Conservation (phyloP, 2,797 vertebrate species). For the Lacerta viridis region DNA sequence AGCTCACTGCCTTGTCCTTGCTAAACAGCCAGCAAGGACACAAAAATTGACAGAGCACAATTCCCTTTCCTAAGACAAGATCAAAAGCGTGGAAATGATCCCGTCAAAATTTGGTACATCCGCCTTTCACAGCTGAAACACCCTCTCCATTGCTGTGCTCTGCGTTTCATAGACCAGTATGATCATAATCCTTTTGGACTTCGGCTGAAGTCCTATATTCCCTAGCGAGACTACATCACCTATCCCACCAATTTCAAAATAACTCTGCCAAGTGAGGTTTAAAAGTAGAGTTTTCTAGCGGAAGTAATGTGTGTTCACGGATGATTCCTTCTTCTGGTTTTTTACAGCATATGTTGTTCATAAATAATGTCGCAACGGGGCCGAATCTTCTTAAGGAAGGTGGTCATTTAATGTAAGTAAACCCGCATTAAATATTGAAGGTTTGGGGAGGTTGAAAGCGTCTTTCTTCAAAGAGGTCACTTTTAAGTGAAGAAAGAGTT, state of each 20-base stretch:
- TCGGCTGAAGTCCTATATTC: conserved; percentile 54
- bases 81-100: conserved; percentile 45
- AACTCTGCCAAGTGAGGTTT: conserved; percentile 75
- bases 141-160: conserved; percentile 7
- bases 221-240: conserved; percentile 53
- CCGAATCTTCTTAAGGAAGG: conserved; percentile 80
- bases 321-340: conserved; percentile 77
- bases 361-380: conserved; percentile 84
- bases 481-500: conserved; percentile 82
- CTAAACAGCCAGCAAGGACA: conserved; percentile 1
- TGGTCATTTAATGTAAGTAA: conserved; percentile 87
- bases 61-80: not conserved
- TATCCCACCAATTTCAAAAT: conserved; percentile 76
- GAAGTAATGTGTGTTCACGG: conserved; percentile 77
- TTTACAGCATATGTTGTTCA: conserved; percentile 76
- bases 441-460: conserved; percentile 63
- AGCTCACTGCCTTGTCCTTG: not conserved
- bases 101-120: conserved; percentile 36
- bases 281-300: conserved; percentile 77
- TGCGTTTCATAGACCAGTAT: conserved; percentile 49
- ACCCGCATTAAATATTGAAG: conserved; percentile 88
- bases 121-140: not conserved
- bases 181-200: conserved; percentile 68
- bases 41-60: conserved; percentile 18
- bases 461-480: conserved; percentile 83